These are phyloP conservation scores for Sinosuthora webbiana DNA, from an alignment of 2,113 vertebrate genomes.

Conservation along the genomic window DNA sequence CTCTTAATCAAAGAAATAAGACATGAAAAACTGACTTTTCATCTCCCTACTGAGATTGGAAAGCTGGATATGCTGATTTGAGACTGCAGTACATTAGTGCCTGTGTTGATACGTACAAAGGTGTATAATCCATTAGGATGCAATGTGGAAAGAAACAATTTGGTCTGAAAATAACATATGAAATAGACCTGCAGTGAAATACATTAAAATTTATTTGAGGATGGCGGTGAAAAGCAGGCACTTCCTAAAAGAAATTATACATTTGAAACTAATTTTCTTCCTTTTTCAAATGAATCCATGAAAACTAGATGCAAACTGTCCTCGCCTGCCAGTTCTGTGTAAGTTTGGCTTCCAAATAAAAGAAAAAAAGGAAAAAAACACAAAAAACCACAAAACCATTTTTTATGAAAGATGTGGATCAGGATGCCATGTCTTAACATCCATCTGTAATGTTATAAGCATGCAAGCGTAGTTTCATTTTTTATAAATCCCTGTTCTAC, in stretches of 20 bases:
- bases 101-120: accelerated
- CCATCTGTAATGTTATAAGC: background rate
- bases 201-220: background rate
- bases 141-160: background rate
- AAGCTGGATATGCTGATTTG: background rate
- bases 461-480: background rate
- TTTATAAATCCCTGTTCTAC: background rate
- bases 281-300: background rate
- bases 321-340: background rate
- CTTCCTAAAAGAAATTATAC: background rate
- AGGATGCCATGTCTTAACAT: background rate
- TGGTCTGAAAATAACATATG: background rate
- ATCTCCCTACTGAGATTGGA: background rate
- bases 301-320: background rate
- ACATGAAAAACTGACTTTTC: background rate
- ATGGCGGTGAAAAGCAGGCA: background rate
- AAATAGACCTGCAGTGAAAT: background rate
- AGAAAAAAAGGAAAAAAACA: background rate
- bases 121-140: background rate
- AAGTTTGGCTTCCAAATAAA: background rate
- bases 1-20: background rate
- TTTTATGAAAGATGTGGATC: background rate
- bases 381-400: background rate
- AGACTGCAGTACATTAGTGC: background rate
- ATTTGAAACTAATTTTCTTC: background rate